phyloP scores from a whole-genome alignment of 1,140 invertebrate species.

The Ephestia elutella region DNA sequence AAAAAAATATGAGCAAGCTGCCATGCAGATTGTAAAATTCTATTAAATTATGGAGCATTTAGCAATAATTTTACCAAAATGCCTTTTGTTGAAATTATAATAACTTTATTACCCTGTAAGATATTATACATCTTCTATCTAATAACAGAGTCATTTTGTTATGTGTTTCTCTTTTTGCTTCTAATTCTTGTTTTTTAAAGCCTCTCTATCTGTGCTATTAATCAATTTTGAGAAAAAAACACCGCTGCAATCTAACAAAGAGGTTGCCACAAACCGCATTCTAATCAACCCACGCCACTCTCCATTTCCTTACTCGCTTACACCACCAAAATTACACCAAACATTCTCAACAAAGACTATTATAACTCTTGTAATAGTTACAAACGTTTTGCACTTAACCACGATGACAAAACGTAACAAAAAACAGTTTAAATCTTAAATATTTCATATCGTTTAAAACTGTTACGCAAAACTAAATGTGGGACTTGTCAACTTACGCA shows the following conservation, averaged over 20 bases:
- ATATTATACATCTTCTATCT: too few relatives aligned
- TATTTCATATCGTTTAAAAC: background rate
- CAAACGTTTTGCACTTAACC: background rate
- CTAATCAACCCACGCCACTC: constrained; percentile 3
- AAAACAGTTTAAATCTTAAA: constrained; percentile 9
- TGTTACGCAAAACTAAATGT: constrained; percentile 7
- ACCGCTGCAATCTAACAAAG: background rate
- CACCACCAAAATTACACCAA: background rate
- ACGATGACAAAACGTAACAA: constrained; percentile 4
- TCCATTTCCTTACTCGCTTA: constrained; percentile 1
- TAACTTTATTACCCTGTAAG: too few relatives aligned
- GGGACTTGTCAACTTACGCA: background rate
- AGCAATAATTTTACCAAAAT: too few relatives aligned
- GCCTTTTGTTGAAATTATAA: too few relatives aligned
- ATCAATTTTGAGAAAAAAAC: background rate
- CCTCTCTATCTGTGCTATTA: too few relatives aligned
- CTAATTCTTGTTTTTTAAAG: too few relatives aligned
- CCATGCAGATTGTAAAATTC: too few relatives aligned
- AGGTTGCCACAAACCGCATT: background rate
- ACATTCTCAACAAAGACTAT: background rate
- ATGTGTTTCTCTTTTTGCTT: too few relatives aligned
- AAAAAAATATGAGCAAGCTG: too few relatives aligned
- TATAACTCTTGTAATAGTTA: background rate
- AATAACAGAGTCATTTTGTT: too few relatives aligned
- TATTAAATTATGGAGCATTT: too few relatives aligned